Evolutionary conservation across 2,113 vertebrate genomes (phyloP).

Genomic region (Epinephelus cyanopodus): DNA sequence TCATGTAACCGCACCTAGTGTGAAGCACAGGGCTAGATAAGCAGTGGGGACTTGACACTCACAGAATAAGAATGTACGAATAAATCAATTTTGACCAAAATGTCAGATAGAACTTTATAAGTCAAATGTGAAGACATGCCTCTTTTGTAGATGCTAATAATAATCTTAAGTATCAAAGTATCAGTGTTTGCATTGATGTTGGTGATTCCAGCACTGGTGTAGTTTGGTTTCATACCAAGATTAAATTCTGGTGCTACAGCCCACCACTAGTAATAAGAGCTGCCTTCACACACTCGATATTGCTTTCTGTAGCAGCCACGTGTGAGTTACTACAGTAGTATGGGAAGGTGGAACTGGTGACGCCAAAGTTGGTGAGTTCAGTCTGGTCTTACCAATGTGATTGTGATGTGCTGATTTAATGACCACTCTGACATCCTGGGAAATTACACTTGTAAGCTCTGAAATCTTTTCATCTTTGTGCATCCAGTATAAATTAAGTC

Average conservation of each 20-base stretch:
- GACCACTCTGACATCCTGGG: neutral
- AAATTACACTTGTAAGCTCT: neutral
- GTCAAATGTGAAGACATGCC: neutral
- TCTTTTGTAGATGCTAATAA: neutral
- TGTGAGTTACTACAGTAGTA: neutral
- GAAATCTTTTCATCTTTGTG: neutral
- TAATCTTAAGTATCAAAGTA: neutral
- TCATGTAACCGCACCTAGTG: too few species aligned
- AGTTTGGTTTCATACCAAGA: neutral
- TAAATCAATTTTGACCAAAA: too few species aligned
- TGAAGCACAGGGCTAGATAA: too few species aligned
- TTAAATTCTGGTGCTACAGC: neutral
- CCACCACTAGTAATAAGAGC: neutral
- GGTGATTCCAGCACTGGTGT: neutral
- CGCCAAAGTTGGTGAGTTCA: neutral
- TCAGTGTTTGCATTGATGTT: neutral
- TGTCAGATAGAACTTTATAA: too few species aligned
- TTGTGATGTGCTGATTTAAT: neutral
- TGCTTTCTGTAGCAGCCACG: neutral
- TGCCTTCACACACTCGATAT: neutral
- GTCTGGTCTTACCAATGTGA: neutral
- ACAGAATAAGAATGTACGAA: too few species aligned
- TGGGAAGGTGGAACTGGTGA: neutral
- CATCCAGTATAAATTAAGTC: neutral
- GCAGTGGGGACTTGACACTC: too few species aligned